These are phyloP conservation scores for Drosophila lini DNA, from an alignment of 1,140 invertebrate species.

Conservation along the genomic window DNA sequence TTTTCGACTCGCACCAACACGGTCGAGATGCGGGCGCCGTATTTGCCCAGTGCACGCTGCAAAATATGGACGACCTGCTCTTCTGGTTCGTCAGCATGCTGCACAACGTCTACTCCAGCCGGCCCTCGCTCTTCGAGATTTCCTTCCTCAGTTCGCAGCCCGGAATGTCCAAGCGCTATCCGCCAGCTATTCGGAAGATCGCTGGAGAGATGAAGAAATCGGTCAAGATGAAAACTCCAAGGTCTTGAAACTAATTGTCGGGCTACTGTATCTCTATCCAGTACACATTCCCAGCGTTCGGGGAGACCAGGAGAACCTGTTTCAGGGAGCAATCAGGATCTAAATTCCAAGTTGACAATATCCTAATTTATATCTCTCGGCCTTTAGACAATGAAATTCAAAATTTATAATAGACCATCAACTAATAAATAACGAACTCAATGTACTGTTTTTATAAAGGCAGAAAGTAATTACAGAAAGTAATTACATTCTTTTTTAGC, in stretches of 20 bases:
- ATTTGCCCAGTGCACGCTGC: conserved; percentile 71
- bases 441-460: not conserved
- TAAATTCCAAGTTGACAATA: conserved; percentile 9
- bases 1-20: conserved; percentile 81
- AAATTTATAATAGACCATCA: conserved; percentile 39
- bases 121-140: conserved; percentile 71
- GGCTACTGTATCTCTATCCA: not conserved
- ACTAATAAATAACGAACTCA: conserved; percentile 49
- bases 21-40: conserved; percentile 75
- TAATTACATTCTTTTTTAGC: not conserved
- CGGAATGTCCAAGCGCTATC: conserved; percentile 70
- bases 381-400: conserved; percentile 10
- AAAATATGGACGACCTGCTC: conserved; percentile 70
- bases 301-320: conserved; percentile 1
- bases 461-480: not conserved
- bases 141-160: conserved; percentile 75
- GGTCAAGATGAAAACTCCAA: conserved; percentile 24
- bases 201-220: conserved; percentile 64
- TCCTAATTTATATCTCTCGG: not conserved
- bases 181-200: conserved; percentile 69
- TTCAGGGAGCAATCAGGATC: not conserved
- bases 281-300: not conserved
- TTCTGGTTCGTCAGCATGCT: conserved; percentile 80
- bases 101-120: conserved; percentile 74
- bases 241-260: not conserved